phyloP scores from a whole-genome alignment of 2,797 vertebrate genomes.

The Hippoglossus hippoglossus region DNA sequence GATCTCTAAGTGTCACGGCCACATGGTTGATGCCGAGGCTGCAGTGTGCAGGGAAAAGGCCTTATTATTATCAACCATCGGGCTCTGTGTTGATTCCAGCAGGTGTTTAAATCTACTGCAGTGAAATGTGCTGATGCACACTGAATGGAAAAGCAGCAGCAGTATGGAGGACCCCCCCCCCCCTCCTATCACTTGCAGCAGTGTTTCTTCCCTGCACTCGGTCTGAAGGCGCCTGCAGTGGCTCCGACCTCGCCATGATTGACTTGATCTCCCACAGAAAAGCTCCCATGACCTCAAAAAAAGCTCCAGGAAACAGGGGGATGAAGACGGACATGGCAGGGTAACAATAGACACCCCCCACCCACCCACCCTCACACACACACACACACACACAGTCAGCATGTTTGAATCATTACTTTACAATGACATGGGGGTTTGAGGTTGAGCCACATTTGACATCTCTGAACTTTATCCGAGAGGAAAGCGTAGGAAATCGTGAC shows the following conservation, averaged over 20 bases:
- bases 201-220: background rate
- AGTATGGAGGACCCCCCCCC: background rate
- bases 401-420: constrained; percentile 45
- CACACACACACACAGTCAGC: background rate
- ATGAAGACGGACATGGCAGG: constrained; percentile 59
- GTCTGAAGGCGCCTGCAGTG: constrained; percentile 18
- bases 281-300: constrained; percentile 56
- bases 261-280: constrained; percentile 56
- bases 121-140: constrained; percentile 26
- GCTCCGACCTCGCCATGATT: constrained; percentile 59
- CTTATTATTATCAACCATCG: constrained; percentile 14
- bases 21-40: constrained; percentile 17
- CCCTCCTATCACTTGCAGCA: constrained; percentile 21
- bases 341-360: constrained; percentile 21
- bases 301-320: constrained; percentile 58
- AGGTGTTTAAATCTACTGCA: constrained; percentile 19
- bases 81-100: constrained; percentile 22
- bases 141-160: background rate
- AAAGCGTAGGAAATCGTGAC: background rate
- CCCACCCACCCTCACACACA: background rate
- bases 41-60: constrained; percentile 15
- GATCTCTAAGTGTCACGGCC: constrained; percentile 21
- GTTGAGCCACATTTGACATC: constrained; percentile 24
- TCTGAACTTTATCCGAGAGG: constrained; percentile 4
- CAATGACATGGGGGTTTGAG: constrained; percentile 31